Evolutionary conservation across 1,140 invertebrate species (phyloP), one percentile per base, ranked within the genome.

Genomic region (Orchestia grillus): DNA sequence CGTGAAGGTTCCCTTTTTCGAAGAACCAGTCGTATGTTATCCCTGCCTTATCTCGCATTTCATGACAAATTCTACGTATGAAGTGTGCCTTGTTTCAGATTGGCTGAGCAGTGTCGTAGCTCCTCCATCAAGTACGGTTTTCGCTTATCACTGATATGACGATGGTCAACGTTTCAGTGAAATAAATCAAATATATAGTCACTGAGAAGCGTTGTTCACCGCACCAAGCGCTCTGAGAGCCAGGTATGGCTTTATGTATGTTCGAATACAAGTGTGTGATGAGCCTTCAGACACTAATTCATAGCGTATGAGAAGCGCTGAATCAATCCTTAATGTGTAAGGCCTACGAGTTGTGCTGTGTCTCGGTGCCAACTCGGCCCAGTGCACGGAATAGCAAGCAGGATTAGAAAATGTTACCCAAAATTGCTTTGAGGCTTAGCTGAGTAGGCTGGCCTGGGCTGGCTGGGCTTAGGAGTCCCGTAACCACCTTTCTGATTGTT

Each of bases 371-470:
- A 77, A 28, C 62, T 36, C 62, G 41, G 41, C 92, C 44, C 92
- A 44, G 8, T 47, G 3, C 92, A 47, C 92, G 43, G 92, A 94
- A 94, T 94, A 94, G 44, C 44, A 94, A 94, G 40, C 92, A 94
- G 92, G 92, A 44, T 94, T 94, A 94, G 92, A 47, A 90, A 45
- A 47, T 94, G 92, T 94, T 44, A 45, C 44, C 92, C 92, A 94
- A 94, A 94, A 94, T 94, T 94, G 92, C 92, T 94, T 47, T 40
- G 44, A 44, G 92, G 92, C 92, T 94, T 94, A 94, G 92, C 92
- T 45, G 41, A 45, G 92, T 47, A 94, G 44, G 44, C 44, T 94
- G 41, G 44, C 8, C 3, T 40, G 19, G 43, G 44, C 19, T 44
- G 90, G 6, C 43, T 44, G 43, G 42, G 90, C 90, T 94, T 36